Evolutionary conservation across 2,888 invertebrate genomes (phyloP).

Genomic region (Odontomyia ornata): DNA sequence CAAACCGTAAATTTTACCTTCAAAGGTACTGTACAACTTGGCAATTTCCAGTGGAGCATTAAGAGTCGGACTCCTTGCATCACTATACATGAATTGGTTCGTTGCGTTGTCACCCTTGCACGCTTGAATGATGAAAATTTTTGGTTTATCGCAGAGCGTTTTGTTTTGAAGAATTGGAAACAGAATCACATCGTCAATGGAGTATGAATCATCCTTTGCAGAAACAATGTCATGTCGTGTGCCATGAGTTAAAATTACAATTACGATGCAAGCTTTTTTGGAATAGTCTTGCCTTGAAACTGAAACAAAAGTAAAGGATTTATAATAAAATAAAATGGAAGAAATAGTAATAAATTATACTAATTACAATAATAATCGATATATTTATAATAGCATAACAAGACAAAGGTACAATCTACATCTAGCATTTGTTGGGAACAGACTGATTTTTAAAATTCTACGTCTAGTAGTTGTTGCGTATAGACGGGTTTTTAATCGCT

Average conservation of each 20-base stretch:
- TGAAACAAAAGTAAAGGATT: slow-evolving; percentile 46
- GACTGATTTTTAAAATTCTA: too few species aligned
- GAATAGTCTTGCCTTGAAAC: slow-evolving; percentile 58
- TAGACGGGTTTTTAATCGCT: too few species aligned
- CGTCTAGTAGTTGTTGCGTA: too few species aligned
- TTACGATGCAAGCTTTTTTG: slow-evolving; percentile 58
- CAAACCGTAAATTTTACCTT: slow-evolving; percentile 53
- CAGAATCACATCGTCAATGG: slow-evolving; percentile 58
- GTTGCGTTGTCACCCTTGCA: slow-evolving; percentile 59
- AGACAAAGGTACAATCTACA: too few species aligned
- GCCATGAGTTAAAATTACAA: slow-evolving; percentile 61
- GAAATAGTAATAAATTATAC: background rate
- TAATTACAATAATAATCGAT: background rate
- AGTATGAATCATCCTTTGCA: slow-evolving; percentile 59
- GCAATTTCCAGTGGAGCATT: slow-evolving; percentile 59
- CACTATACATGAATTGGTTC: slow-evolving; percentile 42
- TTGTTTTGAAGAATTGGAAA: slow-evolving; percentile 60
- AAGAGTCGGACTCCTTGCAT: slow-evolving; percentile 4
- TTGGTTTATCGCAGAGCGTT: slow-evolving; percentile 59
- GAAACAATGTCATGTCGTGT: slow-evolving; percentile 57
- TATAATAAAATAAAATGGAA: slow-evolving; percentile 5
- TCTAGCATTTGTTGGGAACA: too few species aligned
- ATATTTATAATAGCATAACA: too few species aligned
- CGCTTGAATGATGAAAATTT: slow-evolving; percentile 62
- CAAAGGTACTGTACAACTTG: slow-evolving; percentile 63